These are phyloP conservation scores for Mercenaria mercenaria DNA, from an alignment of 1,140 invertebrate species.

Conservation along the genomic window DNA sequence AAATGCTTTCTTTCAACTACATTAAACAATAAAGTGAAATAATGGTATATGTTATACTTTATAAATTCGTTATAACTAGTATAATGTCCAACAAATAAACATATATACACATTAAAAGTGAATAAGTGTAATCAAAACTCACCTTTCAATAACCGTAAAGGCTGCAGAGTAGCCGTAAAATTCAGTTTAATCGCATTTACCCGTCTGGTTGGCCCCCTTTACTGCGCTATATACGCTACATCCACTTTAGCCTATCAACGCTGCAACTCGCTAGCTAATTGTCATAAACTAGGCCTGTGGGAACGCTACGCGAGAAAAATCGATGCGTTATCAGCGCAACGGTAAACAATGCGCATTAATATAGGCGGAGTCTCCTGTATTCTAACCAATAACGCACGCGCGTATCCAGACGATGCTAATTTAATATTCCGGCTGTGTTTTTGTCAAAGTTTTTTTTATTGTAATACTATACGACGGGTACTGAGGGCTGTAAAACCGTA, in stretches of 20 bases:
- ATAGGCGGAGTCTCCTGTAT: neutral
- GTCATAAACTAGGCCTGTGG: constrained; percentile 23
- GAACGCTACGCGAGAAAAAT: constrained; percentile 5
- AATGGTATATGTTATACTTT: neutral
- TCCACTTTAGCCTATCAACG: constrained; percentile 33
- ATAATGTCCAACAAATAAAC: neutral
- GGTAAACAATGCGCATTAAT: constrained; percentile 11
- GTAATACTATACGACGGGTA: neutral
- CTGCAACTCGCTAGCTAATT: neutral
- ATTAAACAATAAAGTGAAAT: neutral
- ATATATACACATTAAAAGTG: constrained; percentile 22
- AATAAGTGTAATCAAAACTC: constrained; percentile 41
- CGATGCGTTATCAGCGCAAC: neutral
- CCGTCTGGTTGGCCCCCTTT: constrained; percentile 28
- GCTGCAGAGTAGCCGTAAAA: constrained; percentile 30
- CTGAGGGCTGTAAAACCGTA: neutral
- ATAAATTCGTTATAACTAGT: neutral
- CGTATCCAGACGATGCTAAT: constrained; percentile 27
- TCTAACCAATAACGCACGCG: neutral
- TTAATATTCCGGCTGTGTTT: neutral
- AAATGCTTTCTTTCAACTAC: neutral
- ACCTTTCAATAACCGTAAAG: constrained; percentile 41
- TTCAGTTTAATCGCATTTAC: constrained; percentile 39
- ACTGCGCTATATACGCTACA: constrained; percentile 32
- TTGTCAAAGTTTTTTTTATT: neutral